phyloP scores from a whole-genome alignment of 2,113 vertebrate species.

The Chaetops frenatus region DNA sequence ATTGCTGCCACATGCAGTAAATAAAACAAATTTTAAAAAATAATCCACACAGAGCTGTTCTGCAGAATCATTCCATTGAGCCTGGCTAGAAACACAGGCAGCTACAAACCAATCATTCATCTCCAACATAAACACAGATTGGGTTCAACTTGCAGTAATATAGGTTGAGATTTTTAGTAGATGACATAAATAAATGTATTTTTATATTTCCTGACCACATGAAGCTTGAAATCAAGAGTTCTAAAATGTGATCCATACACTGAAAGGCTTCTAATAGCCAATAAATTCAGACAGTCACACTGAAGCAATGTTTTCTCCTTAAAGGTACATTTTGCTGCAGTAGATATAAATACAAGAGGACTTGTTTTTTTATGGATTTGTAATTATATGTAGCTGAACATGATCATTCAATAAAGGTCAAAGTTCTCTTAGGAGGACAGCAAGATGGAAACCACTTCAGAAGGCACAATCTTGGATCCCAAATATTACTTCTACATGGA shows the following conservation, averaged over 20 bases:
- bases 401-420: constrained; percentile 11
- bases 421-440: constrained; percentile 32
- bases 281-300: constrained; percentile 51
- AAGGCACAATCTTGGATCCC: neutral
- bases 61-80: constrained; percentile 46
- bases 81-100: constrained; percentile 18
- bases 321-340: constrained; percentile 29
- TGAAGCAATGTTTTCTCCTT: constrained; percentile 59
- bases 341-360: constrained; percentile 7
- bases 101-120: constrained; percentile 41
- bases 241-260: constrained; percentile 37
- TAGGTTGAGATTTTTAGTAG: constrained; percentile 63
- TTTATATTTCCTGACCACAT: constrained; percentile 65
- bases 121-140: constrained; percentile 61
- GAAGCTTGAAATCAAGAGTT: constrained; percentile 48
- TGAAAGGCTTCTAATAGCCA: constrained; percentile 51
- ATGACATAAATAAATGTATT: constrained; percentile 68
- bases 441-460: constrained; percentile 54
- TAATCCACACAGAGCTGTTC: neutral
- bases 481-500: constrained; percentile 36
- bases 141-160: constrained; percentile 3
- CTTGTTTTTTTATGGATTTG: neutral
- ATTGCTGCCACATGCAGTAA: constrained; percentile 48
- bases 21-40: neutral
- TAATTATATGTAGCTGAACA: constrained; percentile 43